phyloP scores from a whole-genome alignment of 2,113 vertebrate genomes.

The Anguilla japonica region DNA sequence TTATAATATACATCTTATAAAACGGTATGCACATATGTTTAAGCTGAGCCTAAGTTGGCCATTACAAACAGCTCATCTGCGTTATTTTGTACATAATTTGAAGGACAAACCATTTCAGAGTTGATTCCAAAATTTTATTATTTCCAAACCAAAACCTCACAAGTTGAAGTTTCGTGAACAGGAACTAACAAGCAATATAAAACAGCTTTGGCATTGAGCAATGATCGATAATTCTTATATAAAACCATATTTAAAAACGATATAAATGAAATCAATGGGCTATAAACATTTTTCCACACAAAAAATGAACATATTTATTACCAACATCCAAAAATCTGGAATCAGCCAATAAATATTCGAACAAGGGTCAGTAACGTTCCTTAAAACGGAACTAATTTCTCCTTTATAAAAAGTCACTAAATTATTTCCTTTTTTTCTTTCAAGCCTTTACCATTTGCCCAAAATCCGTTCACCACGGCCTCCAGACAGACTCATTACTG shows the following conservation, averaged over 20 bases:
- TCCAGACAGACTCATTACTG: constrained; percentile 81
- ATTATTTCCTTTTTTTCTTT: neutral
- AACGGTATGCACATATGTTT: too few relatives aligned
- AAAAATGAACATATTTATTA: constrained; percentile 72
- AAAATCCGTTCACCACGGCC: constrained; percentile 79
- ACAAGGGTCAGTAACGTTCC: constrained; percentile 66
- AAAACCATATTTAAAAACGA: constrained; percentile 82
- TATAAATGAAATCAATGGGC: constrained; percentile 72
- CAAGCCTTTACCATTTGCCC: constrained; percentile 24
- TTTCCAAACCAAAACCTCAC: constrained; percentile 34
- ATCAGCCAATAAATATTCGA: constrained; percentile 63
- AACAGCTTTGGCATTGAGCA: constrained; percentile 87
- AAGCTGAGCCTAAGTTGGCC: too few relatives aligned
- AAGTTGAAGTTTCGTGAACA: constrained; percentile 27
- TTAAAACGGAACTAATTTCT: constrained; percentile 81
- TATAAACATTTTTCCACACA: constrained; percentile 61
- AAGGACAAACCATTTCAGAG: neutral
- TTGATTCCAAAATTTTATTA: constrained; percentile 64
- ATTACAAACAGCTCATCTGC: neutral
- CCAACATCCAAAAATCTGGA: constrained; percentile 80
- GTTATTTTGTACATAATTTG: neutral
- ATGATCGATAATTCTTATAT: constrained; percentile 76
- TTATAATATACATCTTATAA: too few relatives aligned
- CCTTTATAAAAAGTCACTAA: constrained; percentile 45
- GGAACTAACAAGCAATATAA: constrained; percentile 66